A percentile compares a stretch with the other conserved stretches of the same genome.
These are phyloP conservation scores for Spodoptera frugiperda DNA, from an alignment of 1,140 invertebrate species.

Conservation along the genomic window DNA sequence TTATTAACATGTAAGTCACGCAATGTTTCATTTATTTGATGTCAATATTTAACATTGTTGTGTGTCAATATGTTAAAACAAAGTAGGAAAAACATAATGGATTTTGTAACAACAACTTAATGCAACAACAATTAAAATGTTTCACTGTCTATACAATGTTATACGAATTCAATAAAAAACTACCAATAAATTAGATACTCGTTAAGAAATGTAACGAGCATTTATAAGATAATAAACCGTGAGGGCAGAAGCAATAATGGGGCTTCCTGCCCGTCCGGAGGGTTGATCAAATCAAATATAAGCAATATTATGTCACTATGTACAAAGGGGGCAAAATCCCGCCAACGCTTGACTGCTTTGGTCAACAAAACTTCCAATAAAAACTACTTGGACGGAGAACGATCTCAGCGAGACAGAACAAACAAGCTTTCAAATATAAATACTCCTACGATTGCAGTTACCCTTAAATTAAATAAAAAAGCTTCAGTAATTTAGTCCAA, in stretches of 20 bases:
- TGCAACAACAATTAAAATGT: no score
- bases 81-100: no score
- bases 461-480: slow-evolving; percentile 83
- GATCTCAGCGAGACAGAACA: slow-evolving; percentile 66
- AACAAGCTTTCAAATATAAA: slow-evolving; percentile 67
- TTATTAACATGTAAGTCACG: slow-evolving; percentile 12
- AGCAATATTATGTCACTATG: slow-evolving; percentile 72
- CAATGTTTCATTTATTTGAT: background rate
- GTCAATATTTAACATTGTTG: background rate
- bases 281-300: slow-evolving; percentile 73
- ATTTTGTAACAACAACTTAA: no score
- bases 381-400: slow-evolving; percentile 74
- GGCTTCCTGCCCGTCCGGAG: slow-evolving; percentile 54
- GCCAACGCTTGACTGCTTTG: slow-evolving; percentile 64
- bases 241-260: slow-evolving; percentile 57
- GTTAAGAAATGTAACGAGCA: slow-evolving; percentile 41
- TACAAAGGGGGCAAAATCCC: slow-evolving; percentile 59
- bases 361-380: slow-evolving; percentile 80
- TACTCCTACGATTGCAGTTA: slow-evolving; percentile 70
- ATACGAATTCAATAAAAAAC: no score
- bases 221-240: slow-evolving; percentile 52
- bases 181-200: slow-evolving; percentile 22
- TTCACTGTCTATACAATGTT: background rate
- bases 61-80: no score
- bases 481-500: slow-evolving; percentile 79